Base-by-base conservation (phyloP, 2,113 vertebrate genomes). In the Myotis lucifugus region DNA sequence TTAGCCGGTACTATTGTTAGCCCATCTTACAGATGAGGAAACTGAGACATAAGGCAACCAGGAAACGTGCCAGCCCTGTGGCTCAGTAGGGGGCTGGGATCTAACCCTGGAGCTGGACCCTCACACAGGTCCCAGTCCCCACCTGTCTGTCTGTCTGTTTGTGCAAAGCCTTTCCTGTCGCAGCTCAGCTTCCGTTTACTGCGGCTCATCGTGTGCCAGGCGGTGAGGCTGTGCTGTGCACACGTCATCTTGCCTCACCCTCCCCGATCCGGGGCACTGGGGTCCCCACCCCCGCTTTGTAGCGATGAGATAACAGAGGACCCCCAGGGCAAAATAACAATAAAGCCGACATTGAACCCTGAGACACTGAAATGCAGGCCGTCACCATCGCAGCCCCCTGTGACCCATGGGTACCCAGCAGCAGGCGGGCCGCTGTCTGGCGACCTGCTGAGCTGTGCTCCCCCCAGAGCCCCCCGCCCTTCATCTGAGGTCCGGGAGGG, bases 391-490 rank as follows among this genome's bases (percentile, higher is more conserved):
- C 27, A 14, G 42, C 8, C 32, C 34, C n/a, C 70, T 52, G 76
- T 10, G 0, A 32, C 8, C 46, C 2, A 15, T 1, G 3, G 23
- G 14, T 66, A 40, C n/a, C 15, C 4, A 48, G 18, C 46, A 9
- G 54, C 5, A 14, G 17, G 83, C 29, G 37, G 8, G 32, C 74
- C 64, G 56, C 13, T 9, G 29, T 7, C 50, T 67, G 19, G 50
- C 27, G 37, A 13, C 15, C 25, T 34, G 2, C 5, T 17, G 42
- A 56, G 83, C 9, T 21, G 5, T 5, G 9, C 23, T n/a, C 18
- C 27, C 52, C 23, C 56, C 46, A 13, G 32, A 81, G 85, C 37
- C 56, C 0, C 88, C 86, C 29, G 94, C 88, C 91, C 91, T 93
- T 85, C 67, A 77, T 67, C 79, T 8, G 32, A 8, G 73, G 74